These are phyloP conservation scores for Ploceus nigricollis DNA, from an alignment of 2,113 vertebrate species.

Conservation along the genomic window DNA sequence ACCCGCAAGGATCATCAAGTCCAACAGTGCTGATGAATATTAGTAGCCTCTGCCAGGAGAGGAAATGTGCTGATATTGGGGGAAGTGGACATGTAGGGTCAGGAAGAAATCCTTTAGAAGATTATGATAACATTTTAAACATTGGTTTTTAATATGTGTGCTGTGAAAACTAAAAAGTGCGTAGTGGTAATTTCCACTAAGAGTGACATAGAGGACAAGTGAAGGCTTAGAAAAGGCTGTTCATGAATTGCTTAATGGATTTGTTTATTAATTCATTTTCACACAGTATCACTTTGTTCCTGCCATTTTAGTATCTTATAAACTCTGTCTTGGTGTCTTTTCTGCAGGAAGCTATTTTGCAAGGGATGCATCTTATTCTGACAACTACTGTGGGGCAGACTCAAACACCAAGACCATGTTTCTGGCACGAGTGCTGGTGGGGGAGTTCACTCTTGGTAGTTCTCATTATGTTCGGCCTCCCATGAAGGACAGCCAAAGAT, in stretches of 20 bases:
- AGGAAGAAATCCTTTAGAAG: not conserved
- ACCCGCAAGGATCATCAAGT: not conserved
- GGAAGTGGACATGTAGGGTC: not conserved
- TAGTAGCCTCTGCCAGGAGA: not conserved
- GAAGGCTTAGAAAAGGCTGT: not conserved
- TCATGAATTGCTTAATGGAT: not conserved
- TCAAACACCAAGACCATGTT: constrained; percentile 75
- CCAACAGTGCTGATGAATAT: not conserved
- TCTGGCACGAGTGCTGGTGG: constrained; percentile 85
- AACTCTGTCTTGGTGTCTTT: not conserved
- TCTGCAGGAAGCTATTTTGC: constrained; percentile 92
- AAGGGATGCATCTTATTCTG: constrained; percentile 83
- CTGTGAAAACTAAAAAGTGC: not conserved
- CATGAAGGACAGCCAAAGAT: constrained; percentile 66
- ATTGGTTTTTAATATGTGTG: not conserved
- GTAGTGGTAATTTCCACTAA: not conserved
- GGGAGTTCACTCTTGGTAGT: constrained; percentile 77
- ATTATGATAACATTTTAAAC: not conserved
- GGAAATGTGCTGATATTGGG: not conserved
- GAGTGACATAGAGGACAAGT: not conserved
- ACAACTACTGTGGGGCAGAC: constrained; percentile 65
- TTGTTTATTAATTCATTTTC: not conserved
- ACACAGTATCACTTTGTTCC: not conserved
- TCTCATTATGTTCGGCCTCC: constrained; percentile 78
- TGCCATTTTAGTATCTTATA: not conserved